Evolutionary conservation across 2,888 invertebrate genomes (phyloP), one percentile per base, ranked within the genome.

Genomic region (Dryadula phaetusa): DNA sequence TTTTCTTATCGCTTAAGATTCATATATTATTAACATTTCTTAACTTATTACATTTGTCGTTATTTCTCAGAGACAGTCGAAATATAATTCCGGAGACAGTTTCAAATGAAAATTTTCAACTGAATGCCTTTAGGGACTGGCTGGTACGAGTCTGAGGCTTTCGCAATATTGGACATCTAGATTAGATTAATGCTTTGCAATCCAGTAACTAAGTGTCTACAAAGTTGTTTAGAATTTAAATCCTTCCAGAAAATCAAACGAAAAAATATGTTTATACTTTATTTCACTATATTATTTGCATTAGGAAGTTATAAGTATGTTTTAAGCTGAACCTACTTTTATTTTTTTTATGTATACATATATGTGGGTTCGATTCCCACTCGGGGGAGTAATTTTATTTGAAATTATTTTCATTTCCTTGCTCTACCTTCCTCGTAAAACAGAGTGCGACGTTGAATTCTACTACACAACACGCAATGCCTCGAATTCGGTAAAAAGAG

Each of bases 111-210:
- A 82, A 82, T 83, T 81, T 79, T 77, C 79, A 80, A 61, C 63
- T 78, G 76, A 71, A 70, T 71, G 69, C 75, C 84, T 79, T 77
- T 52, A 63, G 85, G 85, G 83, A 83, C 75, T 62, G 69, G 65
- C 79, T 80, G 74, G 58, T 78, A 74, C 79, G 72, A 67, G 76
- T 70, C 73, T 67, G 70, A 77, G 62, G 69, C 74, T 73, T 70
- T 70, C 64, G 71, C 69, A 63, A 71, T 72, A 74, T 74, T 72
- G 71, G 75, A 77, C 79, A 75, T 76, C 71, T 73, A 76, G 76
- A 77, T 71, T 73, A 75, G 75, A 77, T 79, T 84, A 83, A 83
- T 80, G 81, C 80, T 84, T 82, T 79, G 79, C 79, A 79, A 80
- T 76, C 77, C 76, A 74, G 74, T 69, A 63, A 69, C 63, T 66